phyloP scores from a whole-genome alignment of 2,113 vertebrate genomes.

The Ceyx margarethae region DNA sequence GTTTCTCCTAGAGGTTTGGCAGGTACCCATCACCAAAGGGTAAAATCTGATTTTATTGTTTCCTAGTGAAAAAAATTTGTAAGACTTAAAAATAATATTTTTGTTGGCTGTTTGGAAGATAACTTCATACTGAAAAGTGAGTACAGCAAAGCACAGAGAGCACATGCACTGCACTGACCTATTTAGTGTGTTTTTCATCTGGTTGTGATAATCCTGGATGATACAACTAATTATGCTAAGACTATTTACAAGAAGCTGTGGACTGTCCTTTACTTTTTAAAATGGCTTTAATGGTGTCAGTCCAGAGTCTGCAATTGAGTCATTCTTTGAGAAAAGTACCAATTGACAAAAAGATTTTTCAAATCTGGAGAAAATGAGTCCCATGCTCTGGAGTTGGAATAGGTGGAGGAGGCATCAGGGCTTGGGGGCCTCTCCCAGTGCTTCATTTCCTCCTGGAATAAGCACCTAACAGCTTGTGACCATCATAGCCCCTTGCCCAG shows the following conservation, averaged over 20 bases:
- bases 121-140: not conserved
- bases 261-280: not conserved
- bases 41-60: not conserved
- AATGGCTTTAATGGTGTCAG: not conserved
- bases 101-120: not conserved
- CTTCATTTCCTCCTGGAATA: not conserved
- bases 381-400: not conserved
- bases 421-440: not conserved
- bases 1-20: constrained; percentile 22
- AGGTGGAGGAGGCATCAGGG: not conserved
- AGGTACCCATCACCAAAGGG: not conserved
- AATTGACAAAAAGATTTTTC: not conserved
- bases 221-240: constrained; percentile 5
- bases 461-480: not conserved
- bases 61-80: not conserved
- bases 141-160: not conserved
- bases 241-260: not conserved
- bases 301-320: not conserved
- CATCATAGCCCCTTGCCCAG: not conserved
- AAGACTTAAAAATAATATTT: not conserved
- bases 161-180: not conserved
- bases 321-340: not conserved
- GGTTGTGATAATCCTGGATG: constrained; percentile 19
- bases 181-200: constrained; percentile 7
- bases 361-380: not conserved